These are phyloP conservation scores for Nycticryphes semicollaris DNA, from an alignment of 2,113 vertebrate genomes.

Conservation along the genomic window DNA sequence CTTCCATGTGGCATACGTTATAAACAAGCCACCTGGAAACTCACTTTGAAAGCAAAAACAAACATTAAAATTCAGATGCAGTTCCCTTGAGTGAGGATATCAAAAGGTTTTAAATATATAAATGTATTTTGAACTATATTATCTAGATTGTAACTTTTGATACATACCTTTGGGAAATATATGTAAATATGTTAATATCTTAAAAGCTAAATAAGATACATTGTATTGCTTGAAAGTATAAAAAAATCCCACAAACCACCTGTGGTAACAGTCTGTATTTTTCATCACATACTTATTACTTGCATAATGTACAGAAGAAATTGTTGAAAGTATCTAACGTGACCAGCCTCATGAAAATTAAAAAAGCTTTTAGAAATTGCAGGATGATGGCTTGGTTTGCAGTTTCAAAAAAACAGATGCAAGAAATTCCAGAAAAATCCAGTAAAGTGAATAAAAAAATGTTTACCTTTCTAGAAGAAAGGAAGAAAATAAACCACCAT, in stretches of 20 bases:
- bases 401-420: background rate
- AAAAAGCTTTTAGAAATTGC: constrained; percentile 3
- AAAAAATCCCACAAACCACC: background rate
- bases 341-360: background rate
- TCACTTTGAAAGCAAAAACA: background rate
- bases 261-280: background rate
- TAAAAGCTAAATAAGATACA: background rate
- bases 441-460: background rate
- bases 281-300: background rate
- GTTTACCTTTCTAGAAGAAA: background rate
- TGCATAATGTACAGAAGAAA: background rate
- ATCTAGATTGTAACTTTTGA: background rate
- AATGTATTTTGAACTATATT: too few species aligned
- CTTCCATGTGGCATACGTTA: background rate
- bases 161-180: constrained; percentile 2
- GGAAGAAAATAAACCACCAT: background rate
- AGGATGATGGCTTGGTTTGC: background rate
- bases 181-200: constrained; percentile 3
- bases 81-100: background rate
- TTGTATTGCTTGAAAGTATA: background rate
- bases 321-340: background rate
- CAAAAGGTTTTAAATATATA: background rate
- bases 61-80: background rate
- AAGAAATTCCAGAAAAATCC: background rate
- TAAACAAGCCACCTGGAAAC: background rate